A percentile compares a stretch with the other conserved stretches of the same genome.
Conservation (phyloP, 2,113 vertebrate genomes). For the Piprites chloris region DNA sequence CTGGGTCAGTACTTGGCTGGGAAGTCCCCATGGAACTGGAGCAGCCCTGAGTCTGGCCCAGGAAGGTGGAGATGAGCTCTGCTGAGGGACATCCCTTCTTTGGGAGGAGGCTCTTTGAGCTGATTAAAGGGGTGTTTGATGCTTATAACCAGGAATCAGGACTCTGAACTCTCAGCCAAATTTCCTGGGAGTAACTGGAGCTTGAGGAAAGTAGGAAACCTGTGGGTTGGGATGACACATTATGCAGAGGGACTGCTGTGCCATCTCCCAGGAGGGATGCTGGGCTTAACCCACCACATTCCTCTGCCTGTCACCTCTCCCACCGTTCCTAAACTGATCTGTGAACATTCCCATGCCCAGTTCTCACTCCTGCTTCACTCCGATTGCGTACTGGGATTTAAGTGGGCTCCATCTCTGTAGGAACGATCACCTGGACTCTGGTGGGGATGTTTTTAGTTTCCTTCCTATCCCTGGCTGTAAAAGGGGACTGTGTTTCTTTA, state of each 20-base stretch:
- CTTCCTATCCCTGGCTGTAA: neutral
- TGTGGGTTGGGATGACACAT: neutral
- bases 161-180: neutral
- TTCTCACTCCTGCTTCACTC: neutral
- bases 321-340: neutral
- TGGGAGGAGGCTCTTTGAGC: neutral
- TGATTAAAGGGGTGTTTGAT: neutral
- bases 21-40: fast-evolving
- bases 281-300: neutral
- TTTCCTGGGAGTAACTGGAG: neutral
- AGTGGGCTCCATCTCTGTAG: neutral
- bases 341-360: neutral
- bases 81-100: neutral
- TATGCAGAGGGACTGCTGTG: neutral
- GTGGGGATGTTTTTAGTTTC: neutral
- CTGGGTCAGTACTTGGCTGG: neutral
- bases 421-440: neutral
- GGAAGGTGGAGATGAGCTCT: neutral
- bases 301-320: neutral
- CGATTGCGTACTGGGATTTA: neutral
- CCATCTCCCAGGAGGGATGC: neutral
- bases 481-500: constrained; percentile 4
- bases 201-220: neutral
- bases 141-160: fast-evolving
- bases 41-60: neutral